These are phyloP conservation scores for Spheniscus mendiculus DNA, from an alignment of 2,113 vertebrate genomes.

Conservation along the genomic window DNA sequence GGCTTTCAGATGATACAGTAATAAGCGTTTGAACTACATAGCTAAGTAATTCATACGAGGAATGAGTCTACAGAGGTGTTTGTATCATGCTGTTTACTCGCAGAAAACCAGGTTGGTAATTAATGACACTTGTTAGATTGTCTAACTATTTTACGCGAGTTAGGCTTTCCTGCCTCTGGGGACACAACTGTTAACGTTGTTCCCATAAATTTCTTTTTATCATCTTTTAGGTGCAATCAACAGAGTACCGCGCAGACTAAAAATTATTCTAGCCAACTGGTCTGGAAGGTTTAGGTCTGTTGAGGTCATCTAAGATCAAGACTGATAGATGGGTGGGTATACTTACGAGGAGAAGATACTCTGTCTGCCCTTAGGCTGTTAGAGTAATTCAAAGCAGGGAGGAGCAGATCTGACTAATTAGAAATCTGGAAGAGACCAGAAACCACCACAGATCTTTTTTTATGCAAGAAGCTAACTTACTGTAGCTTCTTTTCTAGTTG, in stretches of 20 bases:
- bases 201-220: neutral
- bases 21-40: constrained; percentile 8
- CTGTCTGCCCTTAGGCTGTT: neutral
- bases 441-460: neutral
- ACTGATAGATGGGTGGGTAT: neutral
- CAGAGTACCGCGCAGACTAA: neutral
- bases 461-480: neutral
- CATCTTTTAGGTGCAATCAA: neutral
- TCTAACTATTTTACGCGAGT: neutral
- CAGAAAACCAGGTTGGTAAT: neutral
- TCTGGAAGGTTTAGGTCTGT: neutral
- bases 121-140: neutral
- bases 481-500: neutral
- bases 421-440: neutral
- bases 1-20: neutral
- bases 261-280: neutral
- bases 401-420: neutral
- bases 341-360: neutral
- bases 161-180: neutral
- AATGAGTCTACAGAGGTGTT: neutral
- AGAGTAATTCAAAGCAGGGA: neutral
- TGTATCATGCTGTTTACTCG: neutral
- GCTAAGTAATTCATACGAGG: neutral
- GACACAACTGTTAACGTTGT: neutral
- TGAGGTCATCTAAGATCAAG: neutral